A percentile compares a stretch with the other conserved stretches of the same genome.
Conservation (phyloP, 2,797 vertebrate species). For the Ficedula albicollis region DNA sequence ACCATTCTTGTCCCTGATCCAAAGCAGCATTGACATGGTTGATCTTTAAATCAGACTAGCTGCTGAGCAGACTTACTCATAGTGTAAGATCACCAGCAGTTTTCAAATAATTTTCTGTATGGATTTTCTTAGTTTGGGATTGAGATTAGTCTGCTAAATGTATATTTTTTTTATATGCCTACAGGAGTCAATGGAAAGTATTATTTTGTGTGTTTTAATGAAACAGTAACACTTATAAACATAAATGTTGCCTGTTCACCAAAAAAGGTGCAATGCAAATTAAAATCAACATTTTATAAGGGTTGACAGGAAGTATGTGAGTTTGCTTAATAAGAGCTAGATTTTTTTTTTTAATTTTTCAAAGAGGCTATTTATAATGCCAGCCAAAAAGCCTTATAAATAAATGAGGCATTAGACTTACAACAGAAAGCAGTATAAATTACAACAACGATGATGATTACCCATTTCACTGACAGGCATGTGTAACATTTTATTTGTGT, state of each 20-base stretch:
- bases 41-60: not conserved
- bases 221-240: not conserved
- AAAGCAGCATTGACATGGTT: not conserved
- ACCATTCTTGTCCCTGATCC: not conserved
- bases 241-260: not conserved
- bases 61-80: not conserved
- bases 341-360: constrained; percentile 9
- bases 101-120: not conserved
- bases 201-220: not conserved
- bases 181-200: not conserved
- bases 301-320: constrained; percentile 18
- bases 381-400: constrained; percentile 51
- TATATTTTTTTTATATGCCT: not conserved
- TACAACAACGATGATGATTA: constrained; percentile 34
- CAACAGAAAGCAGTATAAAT: constrained; percentile 48
- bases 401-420: constrained; percentile 39
- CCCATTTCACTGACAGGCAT: constrained; percentile 51
- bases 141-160: not conserved
- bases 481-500: constrained; percentile 59
- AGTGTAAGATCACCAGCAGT: not conserved
- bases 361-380: constrained; percentile 37
- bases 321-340: not conserved
- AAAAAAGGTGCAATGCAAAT: not conserved
- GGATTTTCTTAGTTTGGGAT: not conserved
- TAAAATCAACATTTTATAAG: not conserved